A percentile compares a stretch with the other conserved stretches of the same genome.
Evolutionary conservation across 37 sponge, comb jelly and placozoan genomes (phyloP).

Genomic region (Halichondria panicea): DNA sequence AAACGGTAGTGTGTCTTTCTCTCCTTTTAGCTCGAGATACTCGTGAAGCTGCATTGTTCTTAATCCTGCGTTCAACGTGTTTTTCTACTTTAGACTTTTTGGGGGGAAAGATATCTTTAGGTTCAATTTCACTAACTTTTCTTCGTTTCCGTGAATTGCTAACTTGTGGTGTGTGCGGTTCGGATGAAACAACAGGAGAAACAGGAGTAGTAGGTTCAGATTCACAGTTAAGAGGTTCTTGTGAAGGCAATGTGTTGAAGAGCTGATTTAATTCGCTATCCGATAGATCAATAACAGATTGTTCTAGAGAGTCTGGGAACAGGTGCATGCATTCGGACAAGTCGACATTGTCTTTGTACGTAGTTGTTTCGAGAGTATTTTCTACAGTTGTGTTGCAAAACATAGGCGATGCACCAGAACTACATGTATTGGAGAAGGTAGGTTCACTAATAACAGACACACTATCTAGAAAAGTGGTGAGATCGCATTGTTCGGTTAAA

Average conservation of each 20-base stretch:
- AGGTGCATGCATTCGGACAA: no score
- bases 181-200: not conserved
- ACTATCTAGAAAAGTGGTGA: not conserved
- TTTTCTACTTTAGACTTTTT: not conserved
- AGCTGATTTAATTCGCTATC: no score
- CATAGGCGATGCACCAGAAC: no score
- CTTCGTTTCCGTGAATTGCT: not conserved
- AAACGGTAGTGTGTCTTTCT: not conserved
- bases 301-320: no score
- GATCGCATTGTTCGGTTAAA: slow-evolving; percentile 20
- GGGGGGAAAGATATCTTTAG: not conserved
- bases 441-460: no score
- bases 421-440: no score
- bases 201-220: not conserved
- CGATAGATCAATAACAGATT: no score
- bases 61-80: slow-evolving; percentile 25
- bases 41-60: slow-evolving; percentile 63
- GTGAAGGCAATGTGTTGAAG: no score
- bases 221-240: not conserved
- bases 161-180: not conserved
- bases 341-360: no score
- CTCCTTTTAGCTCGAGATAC: slow-evolving; percentile 60
- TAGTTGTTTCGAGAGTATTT: no score
- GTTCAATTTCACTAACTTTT: not conserved
- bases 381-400: no score